Evolutionary conservation across 2,888 invertebrate species (phyloP).

Genomic region (Caenorhabditis wallacei): DNA sequence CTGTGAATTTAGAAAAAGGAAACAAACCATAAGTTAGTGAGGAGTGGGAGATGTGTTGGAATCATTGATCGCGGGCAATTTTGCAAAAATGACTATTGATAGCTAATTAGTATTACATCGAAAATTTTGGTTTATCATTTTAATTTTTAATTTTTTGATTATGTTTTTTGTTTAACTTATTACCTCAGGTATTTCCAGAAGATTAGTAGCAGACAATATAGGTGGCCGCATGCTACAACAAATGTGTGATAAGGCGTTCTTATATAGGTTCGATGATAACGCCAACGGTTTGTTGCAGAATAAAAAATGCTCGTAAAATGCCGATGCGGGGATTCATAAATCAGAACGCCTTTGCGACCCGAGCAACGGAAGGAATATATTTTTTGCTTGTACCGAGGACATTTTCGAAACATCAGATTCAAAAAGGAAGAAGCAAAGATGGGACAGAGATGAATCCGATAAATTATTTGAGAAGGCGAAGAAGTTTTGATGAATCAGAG

Average conservation of each 20-base stretch:
- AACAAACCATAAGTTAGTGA: background rate
- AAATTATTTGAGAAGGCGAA: background rate
- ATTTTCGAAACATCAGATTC: constrained; percentile 32
- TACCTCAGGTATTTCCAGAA: constrained; percentile 23
- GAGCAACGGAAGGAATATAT: constrained; percentile 2
- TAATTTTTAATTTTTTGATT: background rate
- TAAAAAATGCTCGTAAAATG: constrained; percentile 15
- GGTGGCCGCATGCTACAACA: constrained; percentile 35
- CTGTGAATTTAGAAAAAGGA: no score
- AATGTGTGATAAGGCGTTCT: background rate
- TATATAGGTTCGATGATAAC: constrained; percentile 25
- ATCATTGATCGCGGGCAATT: constrained; percentile 19
- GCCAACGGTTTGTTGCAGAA: constrained; percentile 16
- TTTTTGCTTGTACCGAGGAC: constrained; percentile 23
- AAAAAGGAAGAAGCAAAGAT: background rate
- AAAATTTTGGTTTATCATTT: background rate
- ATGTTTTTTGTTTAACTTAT: background rate
- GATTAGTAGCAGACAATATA: constrained; percentile 34
- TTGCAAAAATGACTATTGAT: background rate
- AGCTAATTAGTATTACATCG: background rate
- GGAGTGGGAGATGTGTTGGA: background rate
- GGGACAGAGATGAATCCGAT: background rate
- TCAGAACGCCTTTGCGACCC: constrained; percentile 2
- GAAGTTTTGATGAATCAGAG: background rate
- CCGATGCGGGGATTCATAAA: constrained; percentile 17